Conservation (phyloP, 2,888 invertebrate species). For the Hydraecia micacea region DNA sequence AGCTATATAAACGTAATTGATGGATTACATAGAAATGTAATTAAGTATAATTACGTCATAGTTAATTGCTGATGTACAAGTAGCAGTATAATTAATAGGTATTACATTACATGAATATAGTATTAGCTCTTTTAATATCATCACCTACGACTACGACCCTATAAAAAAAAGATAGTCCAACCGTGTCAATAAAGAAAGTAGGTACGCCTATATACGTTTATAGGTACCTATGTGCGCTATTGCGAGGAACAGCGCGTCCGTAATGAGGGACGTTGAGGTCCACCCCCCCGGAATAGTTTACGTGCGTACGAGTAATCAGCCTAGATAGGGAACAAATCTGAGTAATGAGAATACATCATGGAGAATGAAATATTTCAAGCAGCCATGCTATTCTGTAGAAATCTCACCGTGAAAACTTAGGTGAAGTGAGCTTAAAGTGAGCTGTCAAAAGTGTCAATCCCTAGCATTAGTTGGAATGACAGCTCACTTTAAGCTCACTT, state of each 20-base stretch:
- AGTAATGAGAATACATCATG: conserved; percentile 7
- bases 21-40: not conserved
- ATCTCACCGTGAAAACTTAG: too few species aligned
- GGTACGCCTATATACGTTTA: conserved; percentile 40
- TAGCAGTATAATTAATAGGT: not conserved
- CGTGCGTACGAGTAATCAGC: conserved; percentile 68
- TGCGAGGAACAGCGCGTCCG: conserved; percentile 51
- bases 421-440: too few species aligned
- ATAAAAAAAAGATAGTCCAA: not conserved
- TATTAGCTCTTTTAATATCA: too few species aligned
- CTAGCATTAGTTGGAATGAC: too few species aligned
- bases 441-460: too few species aligned
- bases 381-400: too few species aligned
- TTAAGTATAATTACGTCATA: not conserved
- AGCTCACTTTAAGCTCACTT: too few species aligned
- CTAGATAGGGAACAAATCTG: conserved; percentile 51
- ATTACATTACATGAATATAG: not conserved
- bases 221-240: conserved; percentile 17
- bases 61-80: not conserved
- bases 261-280: conserved; percentile 71
- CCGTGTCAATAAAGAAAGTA: not conserved
- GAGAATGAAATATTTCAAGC: too few species aligned
- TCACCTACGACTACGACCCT: not conserved
- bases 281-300: conserved; percentile 68
- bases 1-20: not conserved